A percentile compares a stretch with the other conserved stretches of the same genome.
These are phyloP conservation scores for Drosophila paulistorum DNA, from an alignment of 1,140 invertebrate genomes.

Conservation along the genomic window DNA sequence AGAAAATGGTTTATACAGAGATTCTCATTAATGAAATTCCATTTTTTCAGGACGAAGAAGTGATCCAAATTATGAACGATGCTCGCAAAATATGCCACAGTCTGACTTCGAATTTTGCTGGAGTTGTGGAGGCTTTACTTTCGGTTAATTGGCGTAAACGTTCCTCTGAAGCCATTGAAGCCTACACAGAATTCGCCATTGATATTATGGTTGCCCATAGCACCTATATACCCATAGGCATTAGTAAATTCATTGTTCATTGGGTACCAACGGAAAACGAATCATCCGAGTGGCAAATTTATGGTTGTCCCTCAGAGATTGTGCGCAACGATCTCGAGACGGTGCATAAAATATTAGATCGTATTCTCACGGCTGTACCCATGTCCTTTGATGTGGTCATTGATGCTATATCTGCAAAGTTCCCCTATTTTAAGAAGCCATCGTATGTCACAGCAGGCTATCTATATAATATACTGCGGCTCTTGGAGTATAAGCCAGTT, in stretches of 20 bases:
- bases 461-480: constrained; percentile 86
- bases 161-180: constrained; percentile 82
- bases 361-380: constrained; percentile 73
- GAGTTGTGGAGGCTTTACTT: constrained; percentile 86
- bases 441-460: constrained; percentile 86
- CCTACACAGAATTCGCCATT: constrained; percentile 86
- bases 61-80: constrained; percentile 84
- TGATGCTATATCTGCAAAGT: constrained; percentile 77
- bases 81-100: constrained; percentile 85
- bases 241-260: constrained; percentile 85
- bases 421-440: constrained; percentile 87
- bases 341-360: constrained; percentile 64
- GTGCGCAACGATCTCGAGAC: constrained; percentile 49
- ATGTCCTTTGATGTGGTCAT: constrained; percentile 67
- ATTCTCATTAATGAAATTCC: constrained; percentile 8
- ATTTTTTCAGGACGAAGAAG: constrained; percentile 84
- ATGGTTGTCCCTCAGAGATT: constrained; percentile 81
- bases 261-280: constrained; percentile 83
- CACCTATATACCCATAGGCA: constrained; percentile 85
- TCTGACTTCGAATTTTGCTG: constrained; percentile 84
- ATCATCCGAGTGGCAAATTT: constrained; percentile 45
- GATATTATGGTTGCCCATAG: constrained; percentile 87
- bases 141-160: constrained; percentile 85
- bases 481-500: constrained; percentile 87
- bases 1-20: background rate